Base-by-base conservation (phyloP, 2,797 vertebrate species). In the Sylvilagus floridanus region DNA sequence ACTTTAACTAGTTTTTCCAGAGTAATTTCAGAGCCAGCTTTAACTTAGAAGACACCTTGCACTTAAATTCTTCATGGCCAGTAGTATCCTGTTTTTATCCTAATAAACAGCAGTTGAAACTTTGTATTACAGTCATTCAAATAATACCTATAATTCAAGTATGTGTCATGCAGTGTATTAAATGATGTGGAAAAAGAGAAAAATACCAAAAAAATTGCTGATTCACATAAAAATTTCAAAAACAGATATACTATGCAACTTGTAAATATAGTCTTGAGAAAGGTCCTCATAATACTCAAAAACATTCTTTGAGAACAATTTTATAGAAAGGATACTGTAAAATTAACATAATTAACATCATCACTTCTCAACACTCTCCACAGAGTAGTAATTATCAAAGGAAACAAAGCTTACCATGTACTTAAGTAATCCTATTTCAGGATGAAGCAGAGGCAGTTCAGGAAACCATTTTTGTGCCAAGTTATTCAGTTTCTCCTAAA, bases 381-480 rank as follows among this genome's bases (percentile, higher is more conserved):
- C 13, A 90, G 17, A 92, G 26, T 2, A 88, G 37, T 47, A 82
- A 85, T 54, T 90, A 63, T 37, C 28, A 93, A 30, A 14, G 35
- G 24, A 96, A 77, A 94, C 17, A 79, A 95, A 90, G 57, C 98
- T 98, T 97, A 99, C 99, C 98, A 98, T 98, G 89, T 98, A 99
- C 71, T 96, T 97, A 63, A 93, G 94, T 75, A 99, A 98, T 96
- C 98, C 98, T 92, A 98, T 98, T 95, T 98, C 98, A 75, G 98
- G 98, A 94, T 98, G 97, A 88, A 99, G 98, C 22, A 98, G 94
- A 50, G 98, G 98, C 71, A 99, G 97, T 91, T 99, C 99, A 71
- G 99, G 99, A 89, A 99, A 99, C 97, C 97, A 97, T 52, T 97
- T 98, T 79, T 98, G 97, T 54, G 97, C 98, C 97, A 99, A 97